Base-by-base conservation (phyloP, 2,113 vertebrate species). In the Chrysochloris asiatica region DNA sequence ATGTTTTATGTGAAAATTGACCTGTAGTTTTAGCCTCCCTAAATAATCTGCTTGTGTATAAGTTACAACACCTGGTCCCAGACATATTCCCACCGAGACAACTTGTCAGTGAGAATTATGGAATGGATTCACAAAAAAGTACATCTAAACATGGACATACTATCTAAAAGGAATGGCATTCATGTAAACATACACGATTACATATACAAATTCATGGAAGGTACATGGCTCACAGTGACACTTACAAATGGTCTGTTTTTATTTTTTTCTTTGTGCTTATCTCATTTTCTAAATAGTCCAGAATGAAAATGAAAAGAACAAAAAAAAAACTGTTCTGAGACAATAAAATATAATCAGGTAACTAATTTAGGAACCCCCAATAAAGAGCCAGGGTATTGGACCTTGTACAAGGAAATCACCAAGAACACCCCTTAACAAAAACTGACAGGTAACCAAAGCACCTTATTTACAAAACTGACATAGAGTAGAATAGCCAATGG, bases 301-400 rank as follows among this genome's bases (percentile, higher is more conserved):
- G 24, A 73, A 85, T 61, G 21, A 84, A 92, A 61, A 65, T 30
- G 19, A 65, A 94, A 92, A n/a, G n/a, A n/a, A n/a, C n/a, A n/a
- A n/a, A n/a, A n/a, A n/a, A n/a, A 71, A 14, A 82, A 30, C 26
- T 54, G 61, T 56, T 85, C 33, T 56, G 85, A 93, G 36, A 90
- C 4, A 14, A 76, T 24, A 33, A 76, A 80, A 43, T 61, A 5
- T 61, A 72, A 69, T 78, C 21, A 69, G 17, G 16, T 83, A 67
- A 59, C 45, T 72, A 48, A 45, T 56, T 8, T 86, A 88, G 8
- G 13, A 54, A 84, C 4, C 1, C 17, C 54, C 21, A 93, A 61
- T 7, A 17, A 50, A 88, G 47, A 82, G 7, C 38, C 33, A 50
- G 2, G 9, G 19, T 41, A 83, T 0, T 56, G 26, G 38, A 21